A percentile compares a stretch with the other conserved stretches of the same genome.
These are phyloP conservation scores for Danionella dracula DNA, from an alignment of 2,797 vertebrate species.

Conservation along the genomic window DNA sequence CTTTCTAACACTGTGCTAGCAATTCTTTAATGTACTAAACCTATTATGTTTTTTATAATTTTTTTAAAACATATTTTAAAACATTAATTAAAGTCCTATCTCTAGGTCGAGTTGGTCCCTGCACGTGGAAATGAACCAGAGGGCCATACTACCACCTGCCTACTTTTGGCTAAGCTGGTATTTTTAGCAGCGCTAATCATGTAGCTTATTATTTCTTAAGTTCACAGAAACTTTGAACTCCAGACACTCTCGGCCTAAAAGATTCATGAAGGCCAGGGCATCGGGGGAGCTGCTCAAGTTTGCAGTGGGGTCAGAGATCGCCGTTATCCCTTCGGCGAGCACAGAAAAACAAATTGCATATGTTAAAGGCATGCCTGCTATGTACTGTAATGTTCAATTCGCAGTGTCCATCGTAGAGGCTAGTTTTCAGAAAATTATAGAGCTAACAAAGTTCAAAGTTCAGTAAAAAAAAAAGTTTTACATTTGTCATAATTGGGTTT, in stretches of 20 bases:
- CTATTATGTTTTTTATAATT: too few species aligned
- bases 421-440: background rate
- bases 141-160: constrained; percentile 36
- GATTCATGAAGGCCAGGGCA: constrained; percentile 65
- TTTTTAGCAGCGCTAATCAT: constrained; percentile 69
- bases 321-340: constrained; percentile 62
- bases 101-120: constrained; percentile 1
- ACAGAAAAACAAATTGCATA: constrained; percentile 66
- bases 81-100: too few species aligned
- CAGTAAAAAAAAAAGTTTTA: too few species aligned
- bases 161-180: constrained; percentile 49
- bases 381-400: constrained; percentile 40
- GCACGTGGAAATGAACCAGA: constrained; percentile 36
- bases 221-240: constrained; percentile 69
- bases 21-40: too few species aligned
- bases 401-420: background rate
- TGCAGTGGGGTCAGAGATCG: constrained; percentile 61
- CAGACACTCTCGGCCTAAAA: constrained; percentile 63
- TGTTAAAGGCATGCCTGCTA: constrained; percentile 52
- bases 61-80: too few species aligned
- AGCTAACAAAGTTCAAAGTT: background rate
- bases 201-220: constrained; percentile 68
- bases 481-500: too few species aligned
- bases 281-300: constrained; percentile 57
- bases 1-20: too few species aligned